phyloP scores from a whole-genome alignment of 2,113 vertebrate genomes.

The Melanerpes aurifrons region DNA sequence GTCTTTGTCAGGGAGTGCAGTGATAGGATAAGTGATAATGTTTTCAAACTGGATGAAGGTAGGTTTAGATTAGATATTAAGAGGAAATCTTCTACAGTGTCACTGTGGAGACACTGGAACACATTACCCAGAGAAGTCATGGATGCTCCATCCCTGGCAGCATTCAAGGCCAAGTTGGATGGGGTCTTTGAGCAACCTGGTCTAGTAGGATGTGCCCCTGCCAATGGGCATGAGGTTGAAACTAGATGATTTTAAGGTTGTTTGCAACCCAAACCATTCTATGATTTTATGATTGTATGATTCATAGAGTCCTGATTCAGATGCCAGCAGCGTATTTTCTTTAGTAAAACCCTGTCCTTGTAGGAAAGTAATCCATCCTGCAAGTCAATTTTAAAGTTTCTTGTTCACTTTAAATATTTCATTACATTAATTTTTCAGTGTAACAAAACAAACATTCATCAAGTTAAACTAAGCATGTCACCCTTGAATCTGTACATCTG shows the following conservation, averaged over 20 bases:
- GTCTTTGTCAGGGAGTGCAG: background rate
- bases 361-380: conserved; percentile 53
- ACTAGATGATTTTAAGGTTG: background rate
- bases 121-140: background rate
- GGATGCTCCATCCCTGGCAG: background rate
- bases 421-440: conserved; percentile 82
- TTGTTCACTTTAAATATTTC: conserved; percentile 82
- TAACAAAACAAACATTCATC: conserved; percentile 84
- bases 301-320: conserved; percentile 6
- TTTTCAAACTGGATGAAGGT: background rate
- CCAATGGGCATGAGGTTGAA: background rate
- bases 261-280: background rate
- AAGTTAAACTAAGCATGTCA: conserved; percentile 82
- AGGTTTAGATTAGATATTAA: background rate
- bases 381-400: conserved; percentile 73
- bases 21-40: background rate
- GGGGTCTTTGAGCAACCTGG: background rate
- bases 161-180: background rate
- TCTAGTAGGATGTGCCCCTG: background rate
- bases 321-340: conserved; percentile 41
- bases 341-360: conserved; percentile 20
- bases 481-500: conserved; percentile 77
- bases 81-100: background rate
- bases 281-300: background rate
- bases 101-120: background rate